phyloP scores from a whole-genome alignment of 1,140 invertebrate genomes.

The Pristionchus pacificus region DNA sequence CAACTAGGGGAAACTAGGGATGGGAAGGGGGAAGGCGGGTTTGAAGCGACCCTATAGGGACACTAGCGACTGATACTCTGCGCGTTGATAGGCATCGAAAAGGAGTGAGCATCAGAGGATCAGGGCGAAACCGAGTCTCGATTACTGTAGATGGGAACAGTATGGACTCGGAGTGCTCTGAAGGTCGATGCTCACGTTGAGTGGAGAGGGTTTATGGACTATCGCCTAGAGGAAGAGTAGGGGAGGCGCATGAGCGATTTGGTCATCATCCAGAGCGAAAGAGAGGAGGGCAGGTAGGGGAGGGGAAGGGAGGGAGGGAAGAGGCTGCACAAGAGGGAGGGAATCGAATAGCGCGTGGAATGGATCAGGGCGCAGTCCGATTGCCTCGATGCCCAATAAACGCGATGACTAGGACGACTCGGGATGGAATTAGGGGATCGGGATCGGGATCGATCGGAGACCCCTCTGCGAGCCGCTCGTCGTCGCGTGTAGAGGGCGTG shows the following conservation, averaged over 20 bases:
- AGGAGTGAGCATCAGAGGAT: too few species aligned
- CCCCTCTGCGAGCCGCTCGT: not conserved
- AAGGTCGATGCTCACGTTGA: too few species aligned
- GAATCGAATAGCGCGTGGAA: slow-evolving; percentile 15
- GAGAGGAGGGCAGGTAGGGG: not conserved
- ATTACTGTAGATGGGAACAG: too few species aligned
- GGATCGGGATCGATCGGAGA: not conserved
- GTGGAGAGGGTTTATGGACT: too few species aligned
- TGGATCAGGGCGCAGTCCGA: slow-evolving; percentile 23
- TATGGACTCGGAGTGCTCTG: too few species aligned
- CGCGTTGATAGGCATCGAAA: too few species aligned
- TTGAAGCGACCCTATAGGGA: too few species aligned
- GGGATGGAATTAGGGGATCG: not conserved
- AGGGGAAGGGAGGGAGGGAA: not conserved
- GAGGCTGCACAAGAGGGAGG: slow-evolving; percentile 4
- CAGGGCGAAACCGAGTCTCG: too few species aligned
- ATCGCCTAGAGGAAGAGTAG: not conserved
- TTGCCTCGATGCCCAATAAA: slow-evolving; percentile 12
- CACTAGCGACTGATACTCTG: too few species aligned
- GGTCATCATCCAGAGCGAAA: too few species aligned
- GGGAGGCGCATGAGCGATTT: not conserved
- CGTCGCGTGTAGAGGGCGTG: slow-evolving; percentile 26
- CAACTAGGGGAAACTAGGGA: slow-evolving; percentile 1
- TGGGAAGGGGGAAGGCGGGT: not conserved
- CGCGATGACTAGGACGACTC: not conserved